Base-by-base conservation (phyloP, 2,888 invertebrate species). In the Callosobruchus maculatus region DNA sequence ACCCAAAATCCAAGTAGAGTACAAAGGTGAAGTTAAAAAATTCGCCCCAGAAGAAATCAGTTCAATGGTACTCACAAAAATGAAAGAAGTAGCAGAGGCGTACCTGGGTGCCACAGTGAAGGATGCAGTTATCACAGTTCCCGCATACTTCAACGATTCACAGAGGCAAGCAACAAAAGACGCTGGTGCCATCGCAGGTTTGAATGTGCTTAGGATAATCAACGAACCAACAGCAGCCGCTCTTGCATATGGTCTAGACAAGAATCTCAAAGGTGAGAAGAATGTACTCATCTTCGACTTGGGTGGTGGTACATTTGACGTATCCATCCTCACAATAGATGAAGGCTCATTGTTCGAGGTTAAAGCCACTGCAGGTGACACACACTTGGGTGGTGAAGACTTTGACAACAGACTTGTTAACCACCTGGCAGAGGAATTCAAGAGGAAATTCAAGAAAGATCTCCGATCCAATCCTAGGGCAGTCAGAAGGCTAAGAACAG, bases 321-420 rank as follows among this genome's bases (percentile, higher is more conserved):
- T 95, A 0, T 95, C 95, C 71, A 92, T 95, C 77, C 88, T 96
- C 70, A 93, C 94, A 71, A 95, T 95, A 83, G 94, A 94, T 83
- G 94, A 95, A 86, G 89, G 89, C 70, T 94, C 94, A 20, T 94
- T 95, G 85, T 95, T 95, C 87, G 95, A 95, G 2, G 96, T 95
- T 3, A 93, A 91, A 84, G 89, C 95, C 0, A 96, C 95, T 0
- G 94, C 94, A 49, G 95, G 95, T 49, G 95, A 96, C 84, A 95
- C 95, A 4, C 95, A 95, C 84, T 89, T 95, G 72, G 94, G 94
- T 22, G 94, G 94, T 18, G 94, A 94, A 85, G 92, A 94, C 86
- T 89, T 89, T 78, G 89, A 89, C 78, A 91, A 89, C 80, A 87
- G 90, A 22, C 82, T 92, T 81, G 91, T 91, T 5, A 88, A 84